Conservation (phyloP, 2,888 invertebrate species). For the Fragum sueziense region DNA sequence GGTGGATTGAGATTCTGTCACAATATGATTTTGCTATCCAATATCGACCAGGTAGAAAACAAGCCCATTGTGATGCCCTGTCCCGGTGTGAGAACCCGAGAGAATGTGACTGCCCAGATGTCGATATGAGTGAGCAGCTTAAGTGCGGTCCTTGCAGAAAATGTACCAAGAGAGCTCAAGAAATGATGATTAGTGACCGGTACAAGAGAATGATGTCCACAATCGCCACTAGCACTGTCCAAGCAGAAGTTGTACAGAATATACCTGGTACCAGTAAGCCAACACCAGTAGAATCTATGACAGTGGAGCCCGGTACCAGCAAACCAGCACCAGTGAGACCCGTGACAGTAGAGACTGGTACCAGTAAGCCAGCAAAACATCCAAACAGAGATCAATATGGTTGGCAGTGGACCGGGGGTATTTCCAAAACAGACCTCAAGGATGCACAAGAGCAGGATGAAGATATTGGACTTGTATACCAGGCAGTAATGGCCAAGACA, state of each 20-base stretch:
- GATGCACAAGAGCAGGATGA: background rate
- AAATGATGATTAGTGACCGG: too few relatives aligned
- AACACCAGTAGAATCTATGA: constrained; percentile 14
- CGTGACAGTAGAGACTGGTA: background rate
- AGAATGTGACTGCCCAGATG: constrained; percentile 18
- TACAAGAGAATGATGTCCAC: too few relatives aligned
- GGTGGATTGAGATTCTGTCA: constrained; percentile 28
- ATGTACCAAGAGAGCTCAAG: constrained; percentile 24
- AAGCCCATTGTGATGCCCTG: constrained; percentile 27
- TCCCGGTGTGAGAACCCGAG: constrained; percentile 29
- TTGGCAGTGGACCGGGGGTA: background rate
- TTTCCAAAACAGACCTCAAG: background rate
- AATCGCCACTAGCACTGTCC: constrained; percentile 18
- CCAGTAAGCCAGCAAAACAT: background rate
- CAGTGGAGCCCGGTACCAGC: background rate
- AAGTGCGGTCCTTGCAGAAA: constrained; percentile 30
- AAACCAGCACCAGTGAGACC: background rate
- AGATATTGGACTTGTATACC: background rate
- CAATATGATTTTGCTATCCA: constrained; percentile 27
- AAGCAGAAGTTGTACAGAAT: too few relatives aligned
- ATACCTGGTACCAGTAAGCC: background rate
- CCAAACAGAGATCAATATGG: too few relatives aligned
- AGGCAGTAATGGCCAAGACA: background rate
- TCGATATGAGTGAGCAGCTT: constrained; percentile 18
- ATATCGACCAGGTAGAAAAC: constrained; percentile 29